Base-by-base conservation (phyloP, 2,888 invertebrate genomes). In the Cryptosula pallasiana region DNA sequence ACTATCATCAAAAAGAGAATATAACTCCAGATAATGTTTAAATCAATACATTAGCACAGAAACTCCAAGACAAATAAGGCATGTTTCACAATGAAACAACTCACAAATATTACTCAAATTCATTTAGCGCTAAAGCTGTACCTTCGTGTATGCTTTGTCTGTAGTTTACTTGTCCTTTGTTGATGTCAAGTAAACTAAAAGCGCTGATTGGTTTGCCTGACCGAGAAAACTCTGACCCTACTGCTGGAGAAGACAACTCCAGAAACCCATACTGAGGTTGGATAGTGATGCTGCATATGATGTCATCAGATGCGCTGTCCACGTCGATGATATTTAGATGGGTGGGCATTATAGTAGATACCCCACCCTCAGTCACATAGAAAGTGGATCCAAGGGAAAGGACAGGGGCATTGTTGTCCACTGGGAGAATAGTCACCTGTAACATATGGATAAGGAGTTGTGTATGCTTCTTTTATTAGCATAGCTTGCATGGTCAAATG, bases 121-220 rank as follows among this genome's bases (percentile, higher is more conserved):
- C n/a, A n/a, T n/a, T n/a, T n/a, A n/a, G n/a, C n/a, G n/a, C n/a
- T 45, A 45, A 45, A 45, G 20, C 5, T 32, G 32, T 70, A 70
- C 70, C 81, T 73, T 79, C 78, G 73, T 85, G 84, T n/a, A 83
- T 79, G 74, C 83, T 84, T 74, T 85, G 85, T 5, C 83, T 81
- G 76, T 84, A 85, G 73, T 80, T 79, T 32, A 85, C 78, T 58
- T 78, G 75, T 1, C 79, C 80, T 20, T 76, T 70, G 20, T 78
- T 72, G 16, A 84, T 58, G 73, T 84, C 82, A n/a, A 76, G 73
- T 3, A 80, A 75, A 34, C 78, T 78, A 75, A 85, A 85, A 1
- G 81, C 80, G 25, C 81, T 81, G 32, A 83, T 76, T 23, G 83
- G 81, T 54, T 80, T 77, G 0, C 83, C 83, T 57, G 74, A 75